Evolutionary conservation across 2,113 vertebrate genomes (phyloP).

Genomic region (Siphamia tubifer): DNA sequence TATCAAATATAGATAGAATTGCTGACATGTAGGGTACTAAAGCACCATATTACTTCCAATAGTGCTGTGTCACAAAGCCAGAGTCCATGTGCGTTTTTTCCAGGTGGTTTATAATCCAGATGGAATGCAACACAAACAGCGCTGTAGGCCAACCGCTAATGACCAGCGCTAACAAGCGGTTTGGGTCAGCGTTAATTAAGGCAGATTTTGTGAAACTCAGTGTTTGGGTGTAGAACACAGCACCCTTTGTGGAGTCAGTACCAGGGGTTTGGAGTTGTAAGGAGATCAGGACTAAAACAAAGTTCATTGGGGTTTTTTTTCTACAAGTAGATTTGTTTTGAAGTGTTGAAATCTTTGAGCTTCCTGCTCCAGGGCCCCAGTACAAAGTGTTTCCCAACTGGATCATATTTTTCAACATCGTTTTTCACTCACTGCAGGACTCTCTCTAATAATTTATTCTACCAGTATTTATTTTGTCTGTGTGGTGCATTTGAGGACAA

Average conservation of each 20-base stretch:
- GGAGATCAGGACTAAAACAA: slow-evolving; percentile 30
- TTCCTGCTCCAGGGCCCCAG: neutral
- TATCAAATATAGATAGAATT: neutral
- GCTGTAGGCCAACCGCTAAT: neutral
- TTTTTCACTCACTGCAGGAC: neutral
- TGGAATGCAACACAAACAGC: slow-evolving; percentile 28
- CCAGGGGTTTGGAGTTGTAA: slow-evolving; percentile 26
- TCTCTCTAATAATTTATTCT: neutral
- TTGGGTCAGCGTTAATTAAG: slow-evolving; percentile 9
- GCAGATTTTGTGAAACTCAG: slow-evolving; percentile 37
- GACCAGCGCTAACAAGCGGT: slow-evolving; percentile 1
- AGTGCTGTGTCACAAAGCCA: slow-evolving; percentile 1
- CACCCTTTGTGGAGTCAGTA: slow-evolving; percentile 25
- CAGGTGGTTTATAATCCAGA: slow-evolving; percentile 41
- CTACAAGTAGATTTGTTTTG: neutral
- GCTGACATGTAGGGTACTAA: neutral
- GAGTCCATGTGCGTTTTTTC: neutral
- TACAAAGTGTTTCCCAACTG: slow-evolving; percentile 15
- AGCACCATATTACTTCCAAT: neutral
- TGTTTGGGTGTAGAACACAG: slow-evolving; percentile 14
- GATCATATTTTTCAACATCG: neutral
- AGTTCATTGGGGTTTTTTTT: too few relatives aligned
- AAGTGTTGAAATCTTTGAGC: neutral
- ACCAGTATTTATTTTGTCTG: neutral
- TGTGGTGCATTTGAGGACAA: neutral